Evolutionary conservation across 1,140 invertebrate species (phyloP).

Genomic region (Luehdorfia chinensis): DNA sequence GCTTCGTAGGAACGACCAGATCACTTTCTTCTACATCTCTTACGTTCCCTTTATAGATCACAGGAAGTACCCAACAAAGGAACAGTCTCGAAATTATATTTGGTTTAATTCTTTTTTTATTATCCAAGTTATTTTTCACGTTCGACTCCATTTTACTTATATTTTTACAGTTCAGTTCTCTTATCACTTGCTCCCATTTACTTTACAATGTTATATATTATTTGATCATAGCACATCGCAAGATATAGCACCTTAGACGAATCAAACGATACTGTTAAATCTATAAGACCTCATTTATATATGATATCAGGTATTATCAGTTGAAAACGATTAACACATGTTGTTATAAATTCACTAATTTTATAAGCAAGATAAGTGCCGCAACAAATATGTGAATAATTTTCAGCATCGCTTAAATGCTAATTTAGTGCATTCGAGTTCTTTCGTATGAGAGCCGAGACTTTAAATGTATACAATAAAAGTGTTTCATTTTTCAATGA

Average conservation of each 20-base stretch:
- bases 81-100: constrained; percentile 50
- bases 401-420: too few species aligned
- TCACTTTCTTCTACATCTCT: constrained; percentile 51
- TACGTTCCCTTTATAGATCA: constrained; percentile 43
- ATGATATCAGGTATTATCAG: constrained; percentile 8
- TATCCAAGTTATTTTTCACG: neutral
- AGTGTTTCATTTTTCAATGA: too few species aligned
- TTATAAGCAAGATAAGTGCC: neutral
- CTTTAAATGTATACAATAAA: too few species aligned
- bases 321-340: neutral
- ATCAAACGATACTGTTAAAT: constrained; percentile 1
- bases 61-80: constrained; percentile 50
- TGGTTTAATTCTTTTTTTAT: constrained; percentile 36
- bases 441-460: too few species aligned
- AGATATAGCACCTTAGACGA: neutral
- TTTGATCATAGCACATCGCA: too few species aligned
- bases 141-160: constrained; percentile 11
- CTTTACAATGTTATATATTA: constrained; percentile 1
- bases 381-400: too few species aligned
- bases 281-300: constrained; percentile 1
- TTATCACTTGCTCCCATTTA: constrained; percentile 18
- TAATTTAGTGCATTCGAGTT: too few species aligned
- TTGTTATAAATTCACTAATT: neutral
- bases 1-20: constrained; percentile 42
- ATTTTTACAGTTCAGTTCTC: too few species aligned